Percentiles rank a stretch among this genome's conserved stretches.
These are phyloP conservation scores for Carollia perspicillata DNA, from an alignment of 2,113 vertebrate species.

Conservation along the genomic window DNA sequence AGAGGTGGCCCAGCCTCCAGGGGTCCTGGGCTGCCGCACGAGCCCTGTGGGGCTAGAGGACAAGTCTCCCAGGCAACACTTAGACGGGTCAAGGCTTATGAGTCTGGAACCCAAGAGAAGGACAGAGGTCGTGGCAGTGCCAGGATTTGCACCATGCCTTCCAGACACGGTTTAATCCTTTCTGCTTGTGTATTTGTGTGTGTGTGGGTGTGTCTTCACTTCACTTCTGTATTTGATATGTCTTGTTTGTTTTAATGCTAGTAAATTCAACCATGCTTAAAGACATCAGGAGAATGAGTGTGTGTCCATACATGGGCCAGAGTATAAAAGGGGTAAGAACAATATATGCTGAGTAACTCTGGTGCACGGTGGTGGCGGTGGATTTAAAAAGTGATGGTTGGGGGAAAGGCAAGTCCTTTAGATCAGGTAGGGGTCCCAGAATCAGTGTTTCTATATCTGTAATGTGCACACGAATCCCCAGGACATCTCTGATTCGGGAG, in stretches of 20 bases:
- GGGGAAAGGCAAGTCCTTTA: not conserved
- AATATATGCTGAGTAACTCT: not conserved
- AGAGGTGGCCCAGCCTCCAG: not conserved
- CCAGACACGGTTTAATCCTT: not conserved
- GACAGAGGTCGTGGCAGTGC: rapidly evolving
- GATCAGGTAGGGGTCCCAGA: too few species aligned
- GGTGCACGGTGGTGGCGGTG: rapidly evolving
- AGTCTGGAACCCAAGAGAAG: not conserved
- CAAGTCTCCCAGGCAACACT: not conserved
- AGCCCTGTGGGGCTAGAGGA: too few species aligned
- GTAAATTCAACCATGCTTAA: not conserved
- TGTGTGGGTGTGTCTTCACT: not conserved
- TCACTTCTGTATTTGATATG: not conserved
- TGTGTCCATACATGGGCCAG: not conserved
- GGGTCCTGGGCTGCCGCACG: too few species aligned
- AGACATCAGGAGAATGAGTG: not conserved
- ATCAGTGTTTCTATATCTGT: rapidly evolving
- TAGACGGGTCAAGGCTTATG: not conserved
- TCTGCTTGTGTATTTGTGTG: not conserved
- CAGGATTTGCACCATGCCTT: not conserved
- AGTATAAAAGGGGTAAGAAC: not conserved
- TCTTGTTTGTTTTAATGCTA: not conserved
- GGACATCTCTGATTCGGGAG: not conserved
- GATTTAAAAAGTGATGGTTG: not conserved
- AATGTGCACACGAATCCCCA: rapidly evolving